Conservation (phyloP, 2,797 vertebrate species). For the Pangasius macronema region DNA sequence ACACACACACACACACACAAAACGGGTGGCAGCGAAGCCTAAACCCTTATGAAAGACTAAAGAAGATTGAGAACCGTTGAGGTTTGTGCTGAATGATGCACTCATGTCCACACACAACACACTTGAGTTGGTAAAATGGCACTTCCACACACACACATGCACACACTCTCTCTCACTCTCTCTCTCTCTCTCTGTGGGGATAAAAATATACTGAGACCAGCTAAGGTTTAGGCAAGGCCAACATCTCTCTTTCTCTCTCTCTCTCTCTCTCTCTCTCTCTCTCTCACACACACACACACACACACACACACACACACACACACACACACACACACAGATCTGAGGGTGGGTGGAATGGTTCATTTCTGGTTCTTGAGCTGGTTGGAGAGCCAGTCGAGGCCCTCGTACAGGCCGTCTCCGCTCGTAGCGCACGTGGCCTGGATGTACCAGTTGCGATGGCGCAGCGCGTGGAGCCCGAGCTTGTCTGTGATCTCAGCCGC, state of each 20-base stretch:
- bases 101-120: slow-evolving; percentile 27
- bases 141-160: neutral
- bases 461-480: slow-evolving; percentile 80
- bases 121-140: slow-evolving; percentile 54
- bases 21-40: slow-evolving; percentile 45
- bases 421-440: slow-evolving; percentile 84
- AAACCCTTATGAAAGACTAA: slow-evolving; percentile 14
- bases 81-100: slow-evolving; percentile 8
- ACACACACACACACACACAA: slow-evolving; percentile 57
- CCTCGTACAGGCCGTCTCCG: slow-evolving; percentile 82
- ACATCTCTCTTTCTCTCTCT: slow-evolving; percentile 36
- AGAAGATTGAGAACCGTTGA: neutral
- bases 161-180: neutral
- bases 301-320: slow-evolving; percentile 53
- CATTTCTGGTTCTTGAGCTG: slow-evolving; percentile 86
- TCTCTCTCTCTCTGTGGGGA: neutral
- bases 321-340: slow-evolving; percentile 59
- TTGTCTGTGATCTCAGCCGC: slow-evolving; percentile 87
- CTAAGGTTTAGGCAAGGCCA: slow-evolving; percentile 64
- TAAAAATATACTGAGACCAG: slow-evolving; percentile 54
- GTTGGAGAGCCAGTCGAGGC: slow-evolving; percentile 86
- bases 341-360: slow-evolving; percentile 72
- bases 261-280: neutral
- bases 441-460: slow-evolving; percentile 84
- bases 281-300: neutral